phyloP scores from a whole-genome alignment of 2,797 vertebrate species.

The Cuniculus paca region DNA sequence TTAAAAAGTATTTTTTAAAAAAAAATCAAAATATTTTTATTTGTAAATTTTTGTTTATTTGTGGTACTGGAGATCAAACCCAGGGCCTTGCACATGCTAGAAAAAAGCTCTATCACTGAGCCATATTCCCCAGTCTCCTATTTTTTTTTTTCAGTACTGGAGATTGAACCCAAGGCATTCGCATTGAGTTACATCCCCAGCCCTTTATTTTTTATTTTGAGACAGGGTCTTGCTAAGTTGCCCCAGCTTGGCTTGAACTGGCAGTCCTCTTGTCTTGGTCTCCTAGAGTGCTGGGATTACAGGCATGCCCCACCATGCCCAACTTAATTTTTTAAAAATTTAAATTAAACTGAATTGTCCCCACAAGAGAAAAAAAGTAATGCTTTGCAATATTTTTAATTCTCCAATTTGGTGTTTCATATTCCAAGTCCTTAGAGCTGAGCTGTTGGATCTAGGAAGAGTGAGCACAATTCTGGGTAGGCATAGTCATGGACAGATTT shows the following conservation, averaged over 20 bases:
- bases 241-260: neutral
- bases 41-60: neutral
- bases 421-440: neutral
- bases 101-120: neutral
- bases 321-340: neutral
- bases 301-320: neutral
- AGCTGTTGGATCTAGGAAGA: neutral
- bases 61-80: neutral
- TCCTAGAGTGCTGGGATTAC: neutral
- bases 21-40: conserved; percentile 11
- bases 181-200: neutral
- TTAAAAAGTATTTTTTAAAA: neutral
- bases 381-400: neutral
- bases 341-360: conserved; percentile 17
- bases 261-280: neutral
- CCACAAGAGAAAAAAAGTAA: neutral
- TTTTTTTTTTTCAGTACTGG: neutral
- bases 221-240: neutral
- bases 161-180: neutral
- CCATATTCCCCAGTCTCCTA: neutral
- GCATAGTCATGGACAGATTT: neutral
- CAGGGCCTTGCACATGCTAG: neutral
- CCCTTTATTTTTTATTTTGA: neutral
- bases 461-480: neutral
- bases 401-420: neutral